Evolutionary conservation across 1,140 invertebrate genomes (phyloP).

Genomic region (Pachypeltis micranthus): DNA sequence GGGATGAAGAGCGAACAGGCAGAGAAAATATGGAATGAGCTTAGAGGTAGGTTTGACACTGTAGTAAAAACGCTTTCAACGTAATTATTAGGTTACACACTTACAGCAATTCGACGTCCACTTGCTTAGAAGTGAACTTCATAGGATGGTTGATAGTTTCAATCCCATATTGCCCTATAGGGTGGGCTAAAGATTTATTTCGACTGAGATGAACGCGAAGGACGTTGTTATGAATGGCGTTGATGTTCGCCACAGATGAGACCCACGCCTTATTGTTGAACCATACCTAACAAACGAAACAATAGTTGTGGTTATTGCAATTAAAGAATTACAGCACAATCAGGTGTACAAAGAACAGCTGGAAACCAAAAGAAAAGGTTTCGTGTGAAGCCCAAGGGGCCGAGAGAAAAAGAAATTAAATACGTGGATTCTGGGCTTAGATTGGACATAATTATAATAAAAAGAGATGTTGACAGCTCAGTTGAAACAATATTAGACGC

Average conservation of each 20-base stretch:
- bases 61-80: no score
- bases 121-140: slow-evolving; percentile 25
- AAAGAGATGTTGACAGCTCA: slow-evolving; percentile 75
- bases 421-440: slow-evolving; percentile 37
- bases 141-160: slow-evolving; percentile 28
- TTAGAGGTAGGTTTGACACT: no score
- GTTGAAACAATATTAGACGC: slow-evolving; percentile 89
- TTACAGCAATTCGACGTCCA: not conserved
- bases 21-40: no score
- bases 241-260: slow-evolving; percentile 45
- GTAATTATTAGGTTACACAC: not conserved
- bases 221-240: slow-evolving; percentile 45
- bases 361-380: slow-evolving; percentile 44
- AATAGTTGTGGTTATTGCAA: not conserved
- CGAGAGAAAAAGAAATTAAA: slow-evolving; percentile 40
- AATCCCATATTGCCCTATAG: slow-evolving; percentile 23
- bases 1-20: no score
- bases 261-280: slow-evolving; percentile 55
- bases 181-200: not conserved
- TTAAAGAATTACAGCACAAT: not conserved
- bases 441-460: slow-evolving; percentile 38
- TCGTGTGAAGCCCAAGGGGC: slow-evolving; percentile 37
- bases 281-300: slow-evolving; percentile 39
- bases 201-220: slow-evolving; percentile 17
- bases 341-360: slow-evolving; percentile 50